Conservation (phyloP, 2,113 vertebrate species). For the Chunga burmeisteri region DNA sequence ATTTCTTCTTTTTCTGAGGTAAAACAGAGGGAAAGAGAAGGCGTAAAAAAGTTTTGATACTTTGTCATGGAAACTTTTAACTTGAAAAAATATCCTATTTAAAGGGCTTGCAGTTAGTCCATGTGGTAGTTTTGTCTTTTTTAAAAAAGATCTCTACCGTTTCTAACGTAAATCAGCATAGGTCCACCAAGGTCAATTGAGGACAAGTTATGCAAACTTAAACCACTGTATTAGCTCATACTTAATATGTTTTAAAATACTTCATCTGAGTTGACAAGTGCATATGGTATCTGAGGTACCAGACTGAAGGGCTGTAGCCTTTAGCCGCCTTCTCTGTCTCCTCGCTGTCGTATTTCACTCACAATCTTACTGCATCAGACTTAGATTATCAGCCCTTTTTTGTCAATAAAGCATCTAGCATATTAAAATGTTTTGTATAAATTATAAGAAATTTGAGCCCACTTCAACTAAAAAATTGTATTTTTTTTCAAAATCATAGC, state of each 20-base stretch:
- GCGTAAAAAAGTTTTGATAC: not conserved
- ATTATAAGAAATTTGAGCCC: not conserved
- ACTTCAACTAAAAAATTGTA: not conserved
- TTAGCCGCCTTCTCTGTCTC: not conserved
- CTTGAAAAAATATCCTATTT: not conserved
- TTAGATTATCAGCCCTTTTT: not conserved
- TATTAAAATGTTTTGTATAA: not conserved
- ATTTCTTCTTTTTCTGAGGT: not conserved
- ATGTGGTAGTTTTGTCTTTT: not conserved
- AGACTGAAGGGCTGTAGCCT: not conserved
- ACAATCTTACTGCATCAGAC: not conserved
- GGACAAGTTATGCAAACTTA: not conserved
- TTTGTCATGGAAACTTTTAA: not conserved
- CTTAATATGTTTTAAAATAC: not conserved
- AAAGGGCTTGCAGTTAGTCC: not conserved
- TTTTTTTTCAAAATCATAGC: not conserved
- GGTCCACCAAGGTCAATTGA: not conserved
- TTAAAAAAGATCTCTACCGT: not conserved
- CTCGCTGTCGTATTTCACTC: not conserved
- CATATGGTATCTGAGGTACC: not conserved
- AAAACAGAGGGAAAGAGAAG: not conserved
- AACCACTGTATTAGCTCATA: not conserved
- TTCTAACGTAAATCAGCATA: not conserved
- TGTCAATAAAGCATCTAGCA: not conserved
- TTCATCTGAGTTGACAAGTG: not conserved